A percentile compares a stretch with the other conserved stretches of the same genome.
Conservation (phyloP, 2,113 vertebrate species). For the Plecturocebus donacophilus region DNA sequence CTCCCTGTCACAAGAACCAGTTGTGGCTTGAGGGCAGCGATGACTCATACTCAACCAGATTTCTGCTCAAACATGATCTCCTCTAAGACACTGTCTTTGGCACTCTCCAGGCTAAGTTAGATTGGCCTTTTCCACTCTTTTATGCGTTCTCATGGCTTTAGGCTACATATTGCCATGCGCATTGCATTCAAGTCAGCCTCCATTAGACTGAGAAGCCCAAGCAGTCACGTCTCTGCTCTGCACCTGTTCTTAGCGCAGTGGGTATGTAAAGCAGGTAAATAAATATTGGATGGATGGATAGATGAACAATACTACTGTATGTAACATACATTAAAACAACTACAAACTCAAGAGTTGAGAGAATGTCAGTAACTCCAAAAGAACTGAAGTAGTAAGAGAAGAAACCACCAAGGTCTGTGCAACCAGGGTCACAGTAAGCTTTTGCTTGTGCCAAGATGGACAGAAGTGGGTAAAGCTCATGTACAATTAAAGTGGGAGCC, state of each 20-base stretch:
- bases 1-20: not conserved
- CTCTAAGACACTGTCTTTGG: not conserved
- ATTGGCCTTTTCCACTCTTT: conserved; percentile 9
- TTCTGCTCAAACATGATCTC: not conserved
- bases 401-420: conserved; percentile 18
- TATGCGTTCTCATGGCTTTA: not conserved
- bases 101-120: not conserved
- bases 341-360: not conserved
- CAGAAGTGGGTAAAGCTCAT: not conserved
- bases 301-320: not conserved
- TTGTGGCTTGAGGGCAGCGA: not conserved
- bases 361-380: conserved; percentile 16
- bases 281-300: not conserved
- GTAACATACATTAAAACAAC: not conserved
- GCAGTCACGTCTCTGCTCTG: not conserved
- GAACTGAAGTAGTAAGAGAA: not conserved
- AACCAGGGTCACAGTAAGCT: not conserved
- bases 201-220: not conserved
- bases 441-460: not conserved
- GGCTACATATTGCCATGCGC: not conserved
- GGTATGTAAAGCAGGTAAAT: not conserved
- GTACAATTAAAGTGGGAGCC: not conserved
- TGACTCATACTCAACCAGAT: not conserved
- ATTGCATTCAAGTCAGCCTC: not conserved
- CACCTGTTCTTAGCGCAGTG: not conserved